A percentile compares a stretch with the other conserved stretches of the same genome.
Evolutionary conservation across 2,113 vertebrate genomes (phyloP).

Genomic region (Perognathus longimembris): DNA sequence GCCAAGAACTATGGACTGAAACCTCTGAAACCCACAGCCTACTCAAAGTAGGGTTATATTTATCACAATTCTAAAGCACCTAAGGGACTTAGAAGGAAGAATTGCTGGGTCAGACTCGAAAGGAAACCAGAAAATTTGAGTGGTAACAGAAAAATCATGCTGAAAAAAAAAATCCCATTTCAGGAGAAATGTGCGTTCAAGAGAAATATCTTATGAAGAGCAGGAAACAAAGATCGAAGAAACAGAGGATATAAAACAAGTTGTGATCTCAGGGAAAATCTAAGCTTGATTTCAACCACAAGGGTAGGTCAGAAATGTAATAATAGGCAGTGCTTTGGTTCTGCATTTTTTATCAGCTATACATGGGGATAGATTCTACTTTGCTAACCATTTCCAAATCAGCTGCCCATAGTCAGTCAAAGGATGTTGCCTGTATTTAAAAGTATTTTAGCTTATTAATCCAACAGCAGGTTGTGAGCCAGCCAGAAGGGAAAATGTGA

Average conservation of each 20-base stretch:
- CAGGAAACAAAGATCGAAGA: background rate
- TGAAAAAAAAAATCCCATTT: constrained; percentile 4
- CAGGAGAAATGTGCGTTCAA: background rate
- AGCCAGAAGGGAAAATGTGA: background rate
- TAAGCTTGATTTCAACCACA: background rate
- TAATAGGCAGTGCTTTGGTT: background rate
- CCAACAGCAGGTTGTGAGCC: background rate
- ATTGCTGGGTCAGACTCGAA: background rate
- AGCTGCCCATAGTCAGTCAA: background rate
- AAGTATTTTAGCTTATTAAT: background rate
- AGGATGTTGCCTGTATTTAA: background rate
- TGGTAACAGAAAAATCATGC: background rate
- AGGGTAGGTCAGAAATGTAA: too few species aligned
- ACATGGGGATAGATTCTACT: rapidly evolving
- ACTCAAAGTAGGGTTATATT: constrained; percentile 52
- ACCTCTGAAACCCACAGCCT: background rate
- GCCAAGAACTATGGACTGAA: background rate
- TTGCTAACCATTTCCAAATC: background rate
- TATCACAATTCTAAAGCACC: constrained; percentile 58
- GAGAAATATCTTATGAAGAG: background rate
- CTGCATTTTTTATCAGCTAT: too few species aligned
- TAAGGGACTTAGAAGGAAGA: constrained; percentile 52
- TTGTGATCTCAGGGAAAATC: background rate
- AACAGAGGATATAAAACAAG: background rate
- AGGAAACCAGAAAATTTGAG: background rate